Evolutionary conservation across 2,113 vertebrate species (phyloP).

Genomic region (Paracanthobrama guichenoti): DNA sequence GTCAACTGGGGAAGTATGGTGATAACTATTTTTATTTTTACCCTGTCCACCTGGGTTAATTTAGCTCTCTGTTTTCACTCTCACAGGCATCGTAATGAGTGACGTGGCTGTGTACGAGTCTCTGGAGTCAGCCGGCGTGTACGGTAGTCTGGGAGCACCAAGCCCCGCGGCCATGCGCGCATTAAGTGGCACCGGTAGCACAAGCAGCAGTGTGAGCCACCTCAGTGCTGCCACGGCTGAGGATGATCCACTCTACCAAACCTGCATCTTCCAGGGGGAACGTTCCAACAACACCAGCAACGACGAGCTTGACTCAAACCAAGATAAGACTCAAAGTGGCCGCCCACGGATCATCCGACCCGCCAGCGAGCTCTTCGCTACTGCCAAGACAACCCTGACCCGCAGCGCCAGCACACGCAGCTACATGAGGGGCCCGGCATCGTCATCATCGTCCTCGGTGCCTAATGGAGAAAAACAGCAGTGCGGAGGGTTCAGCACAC

Average conservation of each 20-base stretch:
- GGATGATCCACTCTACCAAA: conserved; percentile 89
- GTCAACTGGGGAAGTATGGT: too few relatives aligned
- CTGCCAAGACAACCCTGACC: conserved; percentile 71
- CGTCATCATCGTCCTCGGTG: conserved; percentile 13
- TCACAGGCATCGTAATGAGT: conserved; percentile 87
- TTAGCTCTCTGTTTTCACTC: not conserved
- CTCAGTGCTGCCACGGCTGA: conserved; percentile 72
- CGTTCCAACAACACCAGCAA: conserved; percentile 42
- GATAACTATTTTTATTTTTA: too few relatives aligned
- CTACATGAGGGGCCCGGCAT: conserved; percentile 64
- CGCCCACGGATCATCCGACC: conserved; percentile 64
- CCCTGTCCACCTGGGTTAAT: conserved; percentile 27
- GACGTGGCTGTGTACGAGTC: conserved; percentile 90
- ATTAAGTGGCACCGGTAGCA: conserved; percentile 68
- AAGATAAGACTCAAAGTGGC: conserved; percentile 43
- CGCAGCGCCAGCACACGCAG: conserved; percentile 86
- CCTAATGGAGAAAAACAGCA: conserved; percentile 64
- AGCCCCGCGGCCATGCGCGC: conserved; percentile 71
- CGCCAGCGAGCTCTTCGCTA: conserved; percentile 69
- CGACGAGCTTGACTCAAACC: conserved; percentile 27
- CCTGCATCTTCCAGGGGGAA: conserved; percentile 78
- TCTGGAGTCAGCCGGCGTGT: conserved; percentile 87
- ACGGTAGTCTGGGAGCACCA: conserved; percentile 79
- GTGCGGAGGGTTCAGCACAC: conserved; percentile 61
- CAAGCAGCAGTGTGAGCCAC: conserved; percentile 76